A percentile compares a stretch with the other conserved stretches of the same genome.
Conservation (phyloP, 2,113 vertebrate genomes). For the Pao palembangensis region DNA sequence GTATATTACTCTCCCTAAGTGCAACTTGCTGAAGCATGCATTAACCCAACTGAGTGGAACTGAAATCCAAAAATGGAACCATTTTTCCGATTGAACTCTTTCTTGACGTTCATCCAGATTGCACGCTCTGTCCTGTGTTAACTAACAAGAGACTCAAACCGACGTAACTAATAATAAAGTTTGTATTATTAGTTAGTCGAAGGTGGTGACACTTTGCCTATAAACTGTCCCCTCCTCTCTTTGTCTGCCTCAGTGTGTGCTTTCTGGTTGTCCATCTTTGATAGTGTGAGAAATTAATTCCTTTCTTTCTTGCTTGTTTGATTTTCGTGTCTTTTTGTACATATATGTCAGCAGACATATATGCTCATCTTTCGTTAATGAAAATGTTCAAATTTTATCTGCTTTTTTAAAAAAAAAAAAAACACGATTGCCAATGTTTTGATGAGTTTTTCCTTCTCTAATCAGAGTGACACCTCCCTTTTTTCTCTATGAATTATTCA, state of each 20-base stretch:
- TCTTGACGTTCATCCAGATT: constrained; percentile 92
- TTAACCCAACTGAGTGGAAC: constrained; percentile 82
- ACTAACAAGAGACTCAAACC: constrained; percentile 71
- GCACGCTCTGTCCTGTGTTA: constrained; percentile 82
- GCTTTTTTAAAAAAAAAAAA: constrained; percentile 51
- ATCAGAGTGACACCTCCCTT: constrained; percentile 52
- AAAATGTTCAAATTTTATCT: constrained; percentile 63
- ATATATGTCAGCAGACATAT: constrained; percentile 72
- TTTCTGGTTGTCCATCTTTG: constrained; percentile 87
- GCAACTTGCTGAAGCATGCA: constrained; percentile 99
- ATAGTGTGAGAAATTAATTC: constrained; percentile 79
- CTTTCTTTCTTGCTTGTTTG: constrained; percentile 74
- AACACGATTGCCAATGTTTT: constrained; percentile 54
- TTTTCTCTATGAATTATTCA: constrained; percentile 60
- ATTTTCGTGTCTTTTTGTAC: constrained; percentile 57
- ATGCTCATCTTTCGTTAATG: constrained; percentile 65
- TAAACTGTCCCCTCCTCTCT: constrained; percentile 74
- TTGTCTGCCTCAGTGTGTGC: constrained; percentile 80
- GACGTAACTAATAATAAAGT: constrained; percentile 71
- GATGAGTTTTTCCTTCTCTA: constrained; percentile 30
- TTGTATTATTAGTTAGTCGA: constrained; percentile 79
- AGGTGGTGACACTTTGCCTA: constrained; percentile 68
- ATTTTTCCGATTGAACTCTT: constrained; percentile 79
- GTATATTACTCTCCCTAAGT: constrained; percentile 96
- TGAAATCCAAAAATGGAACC: constrained; percentile 81